Percentiles rank a stretch among this genome's conserved stretches.
Conservation (phyloP, 2,113 vertebrate genomes). For the Aphyosemion australe region DNA sequence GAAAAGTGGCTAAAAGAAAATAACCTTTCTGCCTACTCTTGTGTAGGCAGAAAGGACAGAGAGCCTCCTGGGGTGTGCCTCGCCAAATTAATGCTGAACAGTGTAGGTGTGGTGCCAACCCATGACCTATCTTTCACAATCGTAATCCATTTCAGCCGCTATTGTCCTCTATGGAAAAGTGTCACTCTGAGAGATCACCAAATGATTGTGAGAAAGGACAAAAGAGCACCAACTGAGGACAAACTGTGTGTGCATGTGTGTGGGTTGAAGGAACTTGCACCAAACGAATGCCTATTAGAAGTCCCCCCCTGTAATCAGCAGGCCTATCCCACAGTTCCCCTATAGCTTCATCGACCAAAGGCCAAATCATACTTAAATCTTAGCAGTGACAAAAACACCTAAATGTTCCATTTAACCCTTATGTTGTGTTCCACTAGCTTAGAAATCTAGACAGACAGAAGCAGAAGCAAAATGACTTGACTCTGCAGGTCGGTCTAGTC, state of each 20-base stretch:
- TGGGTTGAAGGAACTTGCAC: constrained; percentile 20
- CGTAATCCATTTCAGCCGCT: constrained; percentile 77
- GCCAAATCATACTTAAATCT: no score
- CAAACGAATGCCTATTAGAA: constrained; percentile 37
- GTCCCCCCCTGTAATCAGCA: no score
- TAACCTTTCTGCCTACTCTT: constrained; percentile 28
- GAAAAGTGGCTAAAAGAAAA: constrained; percentile 23
- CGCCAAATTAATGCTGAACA: constrained; percentile 46
- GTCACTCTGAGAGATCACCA: constrained; percentile 61
- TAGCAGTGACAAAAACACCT: no score
- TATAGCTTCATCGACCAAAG: no score
- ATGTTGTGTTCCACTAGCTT: no score
- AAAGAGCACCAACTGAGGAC: no score
- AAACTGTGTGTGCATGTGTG: no score
- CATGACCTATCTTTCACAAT: constrained; percentile 67
- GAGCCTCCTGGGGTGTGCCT: constrained; percentile 40
- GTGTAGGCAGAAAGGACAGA: constrained; percentile 47
- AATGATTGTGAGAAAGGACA: constrained; percentile 33
- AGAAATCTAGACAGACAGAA: no score
- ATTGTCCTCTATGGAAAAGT: constrained; percentile 67
- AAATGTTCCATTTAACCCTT: no score
- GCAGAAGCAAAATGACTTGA: no score
- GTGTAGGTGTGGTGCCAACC: constrained; percentile 41
- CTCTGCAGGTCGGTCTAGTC: no score
- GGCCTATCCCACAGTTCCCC: no score